Base-by-base conservation (phyloP, 2,797 vertebrate genomes). In the Leucoraja ocellata region DNA sequence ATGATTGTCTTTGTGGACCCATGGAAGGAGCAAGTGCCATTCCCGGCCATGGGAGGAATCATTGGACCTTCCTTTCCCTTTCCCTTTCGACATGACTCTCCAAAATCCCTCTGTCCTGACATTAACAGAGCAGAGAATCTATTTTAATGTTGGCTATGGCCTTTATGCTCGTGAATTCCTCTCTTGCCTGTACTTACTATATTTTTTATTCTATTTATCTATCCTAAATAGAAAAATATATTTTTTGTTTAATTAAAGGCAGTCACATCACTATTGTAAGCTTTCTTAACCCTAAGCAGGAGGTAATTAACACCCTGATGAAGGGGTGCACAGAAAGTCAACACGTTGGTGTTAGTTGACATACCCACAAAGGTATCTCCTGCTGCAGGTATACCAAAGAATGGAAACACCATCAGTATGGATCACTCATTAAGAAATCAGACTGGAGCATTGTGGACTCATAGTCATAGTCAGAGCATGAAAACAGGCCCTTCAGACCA, bases 391-490 rank as follows among this genome's bases (percentile, higher is more conserved):
- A 88, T n/a, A 39, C 61, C 16, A 36, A 65, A 65, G 61, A 88
- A 88, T 21, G 65, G n/a, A 68, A 88, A 88, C 63, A 88, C 16
- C 84, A 28, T 65, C 84, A 88, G 65, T 86, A 86, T 86, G 83
- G 83, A 86, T 32, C 61, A 28, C 63, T 18, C 83, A 86, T 28
- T 58, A 61, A 58, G 83, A 58, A 86, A n/a, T 13, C 54, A 68
- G 84, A 18, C 61, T 88, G 61, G 61, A 88, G 63, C 21, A 8
- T 36, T 68, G 84, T 28, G 61, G 61, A 88, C 14, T 88, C 84
- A 68, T 4, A 46, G 46, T 46, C 4, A 46, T 46, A 46, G 46
- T 46, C 46, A 46, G 46, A 46, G 46, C 46, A 46, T 46, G 46
- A 3, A 46, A 46, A 46, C 46, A 46, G 46, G 46, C 46, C 46